Evolutionary conservation across 2,888 invertebrate species (phyloP), one percentile per base, ranked within the genome.

Genomic region (Euclidia mi): DNA sequence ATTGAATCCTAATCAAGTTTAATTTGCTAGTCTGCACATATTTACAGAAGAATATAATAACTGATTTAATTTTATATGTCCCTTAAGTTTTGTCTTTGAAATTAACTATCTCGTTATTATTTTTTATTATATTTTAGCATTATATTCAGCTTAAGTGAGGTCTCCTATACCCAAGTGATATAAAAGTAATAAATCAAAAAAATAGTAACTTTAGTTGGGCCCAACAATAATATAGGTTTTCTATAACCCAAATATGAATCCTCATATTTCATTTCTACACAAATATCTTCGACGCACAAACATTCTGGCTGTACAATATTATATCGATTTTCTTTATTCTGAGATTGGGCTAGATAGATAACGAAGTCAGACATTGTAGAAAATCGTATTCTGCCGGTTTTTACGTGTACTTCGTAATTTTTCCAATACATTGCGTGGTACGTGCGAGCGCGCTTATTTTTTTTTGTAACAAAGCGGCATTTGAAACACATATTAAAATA

Each of bases 391-490:
- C 52, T 15, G n/a, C 7, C 14, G n/a, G 25, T 20, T 41, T 56
- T 48, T 34, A 47, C 48, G 41, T 52, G 31, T 37, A 53, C n/a
- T 14, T 32, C 37, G 37, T 28, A 42, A 50, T 51, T 40, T 57
- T 70, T 64, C 60, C 64, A 28, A 66, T 53, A 71, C 60, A 66
- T 70, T 66, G 45, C 59, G 38, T 34, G 42, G 15, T 15, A 60
- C 51, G 52, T 52, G 25, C 15, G 34, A 57, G 32, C 32, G 20
- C 57, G 47, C 52, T 18, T 38, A 31, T 43, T 29, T 32, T 42
- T n/a, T 50, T 49, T 42, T 29, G 43, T 49, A 25, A 52, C 50
- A 46, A 43, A 65, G 48, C 42, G 18, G 28, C 43, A 10, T 32
- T 34, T 6, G 11, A 41, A 14, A 25, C n/a, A 61, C 43, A 15